phyloP scores from a whole-genome alignment of 2,797 vertebrate species.

The Tauraco hartlaubi region DNA sequence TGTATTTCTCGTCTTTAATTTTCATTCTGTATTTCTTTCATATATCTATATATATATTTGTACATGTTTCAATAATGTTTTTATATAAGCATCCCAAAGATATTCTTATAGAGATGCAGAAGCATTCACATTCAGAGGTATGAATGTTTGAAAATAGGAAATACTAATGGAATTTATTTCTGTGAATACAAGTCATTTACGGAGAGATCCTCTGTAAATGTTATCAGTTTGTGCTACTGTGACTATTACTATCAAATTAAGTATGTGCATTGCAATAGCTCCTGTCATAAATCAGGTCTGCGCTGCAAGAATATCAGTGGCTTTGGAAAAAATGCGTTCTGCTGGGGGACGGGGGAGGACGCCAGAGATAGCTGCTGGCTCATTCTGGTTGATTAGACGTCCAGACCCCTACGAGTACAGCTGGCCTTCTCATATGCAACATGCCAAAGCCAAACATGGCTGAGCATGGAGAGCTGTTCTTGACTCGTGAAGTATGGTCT shows the following conservation, averaged over 20 bases:
- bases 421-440: constrained; percentile 1
- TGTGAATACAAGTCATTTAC: neutral
- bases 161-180: neutral
- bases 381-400: neutral
- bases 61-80: neutral
- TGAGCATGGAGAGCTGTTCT: constrained; percentile 9
- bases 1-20: neutral
- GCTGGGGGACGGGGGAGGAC: neutral
- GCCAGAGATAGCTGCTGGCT: constrained; percentile 18
- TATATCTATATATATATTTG: neutral
- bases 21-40: neutral
- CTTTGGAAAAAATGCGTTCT: constrained; percentile 47
- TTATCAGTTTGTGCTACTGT: neutral
- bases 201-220: neutral
- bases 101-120: neutral
- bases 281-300: neutral
- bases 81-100: neutral
- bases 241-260: neutral
- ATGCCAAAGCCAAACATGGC: constrained; percentile 27
- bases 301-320: neutral
- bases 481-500: neutral
- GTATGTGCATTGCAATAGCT: neutral
- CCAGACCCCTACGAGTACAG: constrained; percentile 2
- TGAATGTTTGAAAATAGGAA: neutral
- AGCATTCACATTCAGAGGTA: neutral